phyloP scores from a whole-genome alignment of 2,888 invertebrate genomes.

The Acheta domesticus region DNA sequence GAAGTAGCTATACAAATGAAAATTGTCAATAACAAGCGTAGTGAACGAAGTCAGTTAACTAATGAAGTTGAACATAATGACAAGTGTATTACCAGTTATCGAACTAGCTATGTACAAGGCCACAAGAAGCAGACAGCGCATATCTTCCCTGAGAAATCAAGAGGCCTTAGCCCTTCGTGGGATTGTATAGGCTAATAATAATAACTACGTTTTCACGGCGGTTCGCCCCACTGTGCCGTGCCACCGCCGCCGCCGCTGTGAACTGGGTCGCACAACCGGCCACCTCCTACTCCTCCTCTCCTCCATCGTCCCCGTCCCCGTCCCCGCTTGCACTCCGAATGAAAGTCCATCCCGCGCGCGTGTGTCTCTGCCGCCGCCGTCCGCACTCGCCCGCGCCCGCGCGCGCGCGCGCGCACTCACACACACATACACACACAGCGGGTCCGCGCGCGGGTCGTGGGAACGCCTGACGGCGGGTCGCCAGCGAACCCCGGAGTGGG shows the following conservation, averaged over 20 bases:
- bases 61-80: no score
- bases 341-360: neutral
- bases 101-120: no score
- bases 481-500: neutral
- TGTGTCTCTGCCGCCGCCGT: neutral
- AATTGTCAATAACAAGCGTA: no score
- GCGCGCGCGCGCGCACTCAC: neutral
- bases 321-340: neutral
- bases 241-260: neutral
- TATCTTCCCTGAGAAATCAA: no score
- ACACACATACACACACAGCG: neutral
- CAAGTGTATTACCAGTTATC: no score
- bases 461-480: conserved; percentile 7
- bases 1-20: no score
- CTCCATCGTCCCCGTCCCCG: neutral
- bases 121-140: no score
- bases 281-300: neutral
- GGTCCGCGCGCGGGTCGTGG: conserved; percentile 5
- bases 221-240: neutral
- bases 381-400: neutral
- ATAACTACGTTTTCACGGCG: no score
- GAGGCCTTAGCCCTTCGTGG: no score
- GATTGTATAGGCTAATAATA: no score
- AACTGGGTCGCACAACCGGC: neutral
- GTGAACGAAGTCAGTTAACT: no score